Percentiles rank a stretch among this genome's conserved stretches.
These are phyloP conservation scores for Hystrix brachyura DNA, from an alignment of 2,113 vertebrate genomes.

Conservation along the genomic window DNA sequence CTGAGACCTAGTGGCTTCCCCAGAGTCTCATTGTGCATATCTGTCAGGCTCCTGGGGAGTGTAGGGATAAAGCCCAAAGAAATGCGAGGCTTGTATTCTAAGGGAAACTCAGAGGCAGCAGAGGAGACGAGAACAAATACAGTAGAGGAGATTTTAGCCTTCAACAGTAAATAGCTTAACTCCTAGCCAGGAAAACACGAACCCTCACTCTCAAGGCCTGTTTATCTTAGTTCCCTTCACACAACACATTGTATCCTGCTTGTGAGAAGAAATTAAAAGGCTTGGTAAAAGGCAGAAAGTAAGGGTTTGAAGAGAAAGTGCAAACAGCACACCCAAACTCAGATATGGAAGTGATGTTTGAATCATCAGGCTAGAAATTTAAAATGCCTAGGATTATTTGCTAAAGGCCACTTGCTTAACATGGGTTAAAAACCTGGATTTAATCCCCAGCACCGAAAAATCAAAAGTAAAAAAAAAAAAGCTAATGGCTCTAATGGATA, in stretches of 20 bases:
- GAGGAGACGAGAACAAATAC: background rate
- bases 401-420: background rate
- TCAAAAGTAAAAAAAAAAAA: background rate
- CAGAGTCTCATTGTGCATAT: background rate
- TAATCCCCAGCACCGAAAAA: too few relatives aligned
- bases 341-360: background rate
- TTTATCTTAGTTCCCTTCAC: background rate
- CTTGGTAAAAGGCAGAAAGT: background rate
- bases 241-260: background rate
- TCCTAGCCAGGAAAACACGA: background rate
- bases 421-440: background rate
- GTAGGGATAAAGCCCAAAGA: background rate
- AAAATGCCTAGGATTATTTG: background rate
- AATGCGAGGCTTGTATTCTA: background rate
- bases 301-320: background rate
- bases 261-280: background rate
- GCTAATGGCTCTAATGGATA: background rate
- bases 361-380: background rate
- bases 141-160: background rate
- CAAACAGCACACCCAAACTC: background rate
- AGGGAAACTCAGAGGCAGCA: background rate
- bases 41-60: background rate
- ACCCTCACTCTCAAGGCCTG: background rate
- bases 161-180: background rate
- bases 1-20: background rate